Evolutionary conservation across 2,888 invertebrate species (phyloP), one percentile per base, ranked within the genome.

Genomic region (Melanotus villosus): DNA sequence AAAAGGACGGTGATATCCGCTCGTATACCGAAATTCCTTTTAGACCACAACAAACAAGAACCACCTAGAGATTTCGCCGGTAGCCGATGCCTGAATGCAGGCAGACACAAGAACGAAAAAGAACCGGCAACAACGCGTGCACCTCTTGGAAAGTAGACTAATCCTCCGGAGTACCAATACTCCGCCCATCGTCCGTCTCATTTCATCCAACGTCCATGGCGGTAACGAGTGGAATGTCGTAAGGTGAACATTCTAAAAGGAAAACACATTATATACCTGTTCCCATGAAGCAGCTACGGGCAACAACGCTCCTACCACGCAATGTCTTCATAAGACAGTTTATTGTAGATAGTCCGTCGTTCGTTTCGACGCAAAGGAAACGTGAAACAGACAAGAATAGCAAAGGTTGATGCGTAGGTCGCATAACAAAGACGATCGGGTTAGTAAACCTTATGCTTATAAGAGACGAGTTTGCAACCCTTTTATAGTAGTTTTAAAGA

Each of bases 231-330:
- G 56, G 63, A 71, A 65, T 60, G 66, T 59, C 58, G 65, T 66
- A 66, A 60, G 66, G 70, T 70, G 54, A 66, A 70, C 34, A 70
- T 62, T 62, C 57, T 62, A 60, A 70, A 66, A 50, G 56, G 54
- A 71, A 73, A 73, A 74, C 71, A 71, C 73, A 72, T 76, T 75
- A 73, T 73, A 76, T 75, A 75, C 73, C 72, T 75, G 78, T 76
- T 78, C 78, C 77, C 78, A 78, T 77, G 78, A 74, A 75, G 63
- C 56, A 50, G 73, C 68, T 71, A 72, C 66, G 66, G 70, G 71
- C 65, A 65, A 66, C 62, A 63, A 52, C 57, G 62, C 70, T 66
- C 62, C 63, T 62, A 70, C 70, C 70, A 70, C 70, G 70, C 70
- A 70, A 70, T 66, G 66, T 70, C 70, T 70, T 70, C 62, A 70